Evolutionary conservation across 2,888 invertebrate genomes (phyloP), one percentile per base, ranked within the genome.

Genomic region (Isoperla grammatica): DNA sequence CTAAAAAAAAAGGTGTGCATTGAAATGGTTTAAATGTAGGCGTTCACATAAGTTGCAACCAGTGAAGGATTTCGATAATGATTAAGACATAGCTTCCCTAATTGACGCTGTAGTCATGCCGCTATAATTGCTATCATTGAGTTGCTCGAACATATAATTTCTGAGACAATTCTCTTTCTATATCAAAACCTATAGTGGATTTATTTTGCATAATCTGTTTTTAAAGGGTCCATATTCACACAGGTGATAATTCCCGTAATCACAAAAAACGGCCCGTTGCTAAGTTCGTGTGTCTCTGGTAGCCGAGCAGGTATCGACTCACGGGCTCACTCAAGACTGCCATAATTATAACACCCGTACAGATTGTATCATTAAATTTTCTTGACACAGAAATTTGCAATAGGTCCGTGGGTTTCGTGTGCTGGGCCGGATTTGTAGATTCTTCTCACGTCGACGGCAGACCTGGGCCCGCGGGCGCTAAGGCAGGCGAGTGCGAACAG

Each of bases 181-280:
- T 15, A 15, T 40, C 15, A 40, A 40, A 40, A 40, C 15, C n/a
- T 40, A 12, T 40, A 40, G 13, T 6, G 42, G 37, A 55, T 55
- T 37, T 55, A 40, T 55, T 55, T 55, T 55, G 55, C 55, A 55
- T 55, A 55, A 55, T 55, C 42, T 55, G 55, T 55, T 55, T 55
- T 55, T 37, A 55, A 55, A 40, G 42, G 40, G 40, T 11, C 40
- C 12, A 40, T 40, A 12, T 40, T 12, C 15, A 40, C n/a, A 29
- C 29, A 8, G 4, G 42, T 12, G 42, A 40, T 40, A 40, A 40
- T 40, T 13, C 12, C 42, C 42, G 3, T 40, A 6, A 40, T 40
- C n/a, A 40, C 42, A 40, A 40, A 13, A 12, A 40, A 12, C 42
- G 15, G 3, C 42, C 42, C n/a, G n/a, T 12, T 4, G 3, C 3